Percentiles rank a stretch among this genome's conserved stretches.
These are phyloP conservation scores for Chelonoidis abingdonii DNA, from an alignment of 2,113 vertebrate genomes.

Conservation along the genomic window DNA sequence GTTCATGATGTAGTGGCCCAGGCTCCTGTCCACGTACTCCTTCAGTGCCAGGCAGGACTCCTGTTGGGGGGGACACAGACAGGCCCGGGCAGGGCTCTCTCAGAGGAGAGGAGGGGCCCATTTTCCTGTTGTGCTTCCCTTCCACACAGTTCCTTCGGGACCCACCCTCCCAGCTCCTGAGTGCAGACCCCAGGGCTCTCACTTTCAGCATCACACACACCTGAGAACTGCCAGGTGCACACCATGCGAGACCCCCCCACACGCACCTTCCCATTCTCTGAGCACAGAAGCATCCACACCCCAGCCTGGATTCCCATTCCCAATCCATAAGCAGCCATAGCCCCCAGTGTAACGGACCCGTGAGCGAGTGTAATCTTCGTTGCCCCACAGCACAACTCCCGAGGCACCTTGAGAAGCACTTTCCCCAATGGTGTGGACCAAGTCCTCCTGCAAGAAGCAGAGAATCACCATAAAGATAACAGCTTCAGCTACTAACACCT, in stretches of 20 bases:
- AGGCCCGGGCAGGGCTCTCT: neutral
- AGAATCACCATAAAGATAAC: neutral
- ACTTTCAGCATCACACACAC: neutral
- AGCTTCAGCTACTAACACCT: neutral
- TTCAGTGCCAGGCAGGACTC: slow-evolving; percentile 86
- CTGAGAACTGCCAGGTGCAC: neutral
- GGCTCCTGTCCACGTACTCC: slow-evolving; percentile 82
- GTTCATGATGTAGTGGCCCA: slow-evolving; percentile 91
- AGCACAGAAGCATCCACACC: neutral
- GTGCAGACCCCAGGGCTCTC: neutral
- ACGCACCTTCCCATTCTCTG: neutral
- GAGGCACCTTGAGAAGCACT: slow-evolving; percentile 78
- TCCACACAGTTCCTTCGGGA: neutral
- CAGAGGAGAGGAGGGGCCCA: neutral
- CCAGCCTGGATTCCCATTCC: neutral
- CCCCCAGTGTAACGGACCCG: slow-evolving; percentile 63
- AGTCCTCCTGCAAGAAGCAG: slow-evolving; percentile 72
- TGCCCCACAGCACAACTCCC: slow-evolving; percentile 82
- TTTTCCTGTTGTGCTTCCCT: neutral
- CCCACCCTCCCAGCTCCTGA: neutral
- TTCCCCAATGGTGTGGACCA: slow-evolving; percentile 81
- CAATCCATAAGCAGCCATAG: neutral
- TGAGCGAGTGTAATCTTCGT: slow-evolving; percentile 63
- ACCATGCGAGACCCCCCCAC: neutral
- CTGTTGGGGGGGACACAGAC: slow-evolving; percentile 64